Evolutionary conservation across 2,888 invertebrate genomes (phyloP).

Genomic region (Ochropleura leucogaster): DNA sequence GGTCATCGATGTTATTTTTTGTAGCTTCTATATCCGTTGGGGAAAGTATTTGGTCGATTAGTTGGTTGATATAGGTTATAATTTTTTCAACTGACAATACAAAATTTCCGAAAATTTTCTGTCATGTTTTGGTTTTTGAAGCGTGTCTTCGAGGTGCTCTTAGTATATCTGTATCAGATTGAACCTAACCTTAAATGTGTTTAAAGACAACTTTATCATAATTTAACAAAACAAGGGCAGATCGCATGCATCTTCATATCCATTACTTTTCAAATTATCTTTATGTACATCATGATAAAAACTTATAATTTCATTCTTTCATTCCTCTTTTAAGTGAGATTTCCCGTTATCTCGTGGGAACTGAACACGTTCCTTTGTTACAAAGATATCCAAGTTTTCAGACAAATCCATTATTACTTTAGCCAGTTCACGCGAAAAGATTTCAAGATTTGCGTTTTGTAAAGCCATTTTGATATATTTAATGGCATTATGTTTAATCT

Average conservation of each 20-base stretch:
- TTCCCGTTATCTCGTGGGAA: slow-evolving; percentile 44
- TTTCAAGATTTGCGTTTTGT: slow-evolving; percentile 25
- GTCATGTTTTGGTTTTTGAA: background rate
- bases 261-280: slow-evolving; percentile 2
- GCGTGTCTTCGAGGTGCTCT: too few species aligned
- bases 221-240: background rate
- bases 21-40: background rate
- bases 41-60: background rate
- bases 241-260: background rate
- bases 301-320: slow-evolving; percentile 27
- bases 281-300: slow-evolving; percentile 1
- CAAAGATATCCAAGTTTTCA: slow-evolving; percentile 47
- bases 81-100: background rate
- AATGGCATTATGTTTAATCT: background rate
- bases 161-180: background rate
- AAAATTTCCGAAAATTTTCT: background rate
- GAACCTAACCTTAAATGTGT: background rate
- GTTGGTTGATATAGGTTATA: background rate
- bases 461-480: slow-evolving; percentile 5
- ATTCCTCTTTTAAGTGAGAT: slow-evolving; percentile 40
- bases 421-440: slow-evolving; percentile 24
- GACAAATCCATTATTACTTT: slow-evolving; percentile 51
- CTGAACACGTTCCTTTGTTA: slow-evolving; percentile 36
- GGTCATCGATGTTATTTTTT: slow-evolving; percentile 5
- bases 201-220: background rate